Conservation (phyloP, 2,797 vertebrate genomes). For the Schizopygopsis pylzovi region DNA sequence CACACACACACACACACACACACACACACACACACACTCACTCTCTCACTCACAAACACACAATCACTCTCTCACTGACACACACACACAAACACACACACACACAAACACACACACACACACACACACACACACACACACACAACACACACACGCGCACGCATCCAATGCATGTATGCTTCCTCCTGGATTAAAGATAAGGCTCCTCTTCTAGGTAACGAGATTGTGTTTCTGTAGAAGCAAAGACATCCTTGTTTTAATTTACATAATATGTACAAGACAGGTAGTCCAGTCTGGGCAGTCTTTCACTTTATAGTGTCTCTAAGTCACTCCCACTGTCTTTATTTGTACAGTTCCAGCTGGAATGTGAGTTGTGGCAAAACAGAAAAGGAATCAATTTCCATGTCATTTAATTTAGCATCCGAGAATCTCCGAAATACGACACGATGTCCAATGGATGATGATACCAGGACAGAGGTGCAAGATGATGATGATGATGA, state of each 20-base stretch:
- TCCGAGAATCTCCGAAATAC: neutral
- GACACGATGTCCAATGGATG: neutral
- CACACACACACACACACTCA: slow-evolving; percentile 36
- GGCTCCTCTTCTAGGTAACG: slow-evolving; percentile 57
- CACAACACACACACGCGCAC: slow-evolving; percentile 44
- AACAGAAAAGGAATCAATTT: slow-evolving; percentile 13
- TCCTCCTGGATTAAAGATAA: slow-evolving; percentile 58
- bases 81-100: slow-evolving; percentile 50
- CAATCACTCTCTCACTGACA: neutral
- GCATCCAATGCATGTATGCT: slow-evolving; percentile 35
- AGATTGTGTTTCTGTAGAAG: slow-evolving; percentile 58
- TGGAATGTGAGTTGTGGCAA: slow-evolving; percentile 41
- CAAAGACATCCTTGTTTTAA: slow-evolving; percentile 56
- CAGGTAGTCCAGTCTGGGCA: slow-evolving; percentile 36
- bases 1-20: slow-evolving; percentile 50
- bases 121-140: slow-evolving; percentile 39
- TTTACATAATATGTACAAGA: slow-evolving; percentile 61
- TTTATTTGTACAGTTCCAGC: slow-evolving; percentile 33
- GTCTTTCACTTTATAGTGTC: slow-evolving; percentile 14
- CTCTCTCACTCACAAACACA: slow-evolving; percentile 26
- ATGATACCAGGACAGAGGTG: neutral
- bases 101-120: slow-evolving; percentile 37
- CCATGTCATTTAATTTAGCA: neutral
- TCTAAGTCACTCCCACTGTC: neutral
- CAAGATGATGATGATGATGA: slow-evolving; percentile 39